These are phyloP conservation scores for Nycticebus coucang DNA, from an alignment of 2,113 vertebrate species.

Conservation along the genomic window DNA sequence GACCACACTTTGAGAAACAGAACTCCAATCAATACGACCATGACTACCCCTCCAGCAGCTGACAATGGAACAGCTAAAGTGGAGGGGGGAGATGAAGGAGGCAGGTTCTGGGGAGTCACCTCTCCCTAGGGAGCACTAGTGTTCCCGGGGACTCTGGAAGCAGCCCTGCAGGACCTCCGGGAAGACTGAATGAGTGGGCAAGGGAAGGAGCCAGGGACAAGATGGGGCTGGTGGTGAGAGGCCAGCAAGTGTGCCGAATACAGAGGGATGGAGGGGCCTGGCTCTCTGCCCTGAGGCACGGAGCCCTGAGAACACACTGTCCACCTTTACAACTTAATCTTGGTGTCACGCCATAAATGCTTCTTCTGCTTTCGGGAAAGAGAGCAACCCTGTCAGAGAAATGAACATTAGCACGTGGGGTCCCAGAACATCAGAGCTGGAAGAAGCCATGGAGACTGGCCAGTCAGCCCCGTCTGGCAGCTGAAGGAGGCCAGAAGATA, in stretches of 20 bases:
- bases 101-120: background rate
- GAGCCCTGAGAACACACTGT: slow-evolving; percentile 28
- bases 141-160: slow-evolving; percentile 12
- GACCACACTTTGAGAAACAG: background rate
- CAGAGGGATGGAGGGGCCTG: background rate
- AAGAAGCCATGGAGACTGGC: background rate
- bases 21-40: background rate
- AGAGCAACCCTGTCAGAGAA: background rate
- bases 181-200: background rate
- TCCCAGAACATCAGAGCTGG: background rate
- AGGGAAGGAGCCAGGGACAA: background rate
- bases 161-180: background rate
- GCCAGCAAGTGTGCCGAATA: background rate
- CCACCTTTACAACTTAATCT: slow-evolving; percentile 8
- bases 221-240: background rate
- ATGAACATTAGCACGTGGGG: background rate
- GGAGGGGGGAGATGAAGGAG: background rate
- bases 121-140: background rate
- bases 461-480: background rate
- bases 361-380: background rate
- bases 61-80: background rate
- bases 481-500: background rate
- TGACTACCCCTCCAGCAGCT: background rate
- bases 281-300: background rate
- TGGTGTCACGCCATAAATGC: background rate